Percentiles rank a stretch among this genome's conserved stretches.
phyloP scores from a whole-genome alignment of 2,113 vertebrate species.

The Turdus rufiventris region DNA sequence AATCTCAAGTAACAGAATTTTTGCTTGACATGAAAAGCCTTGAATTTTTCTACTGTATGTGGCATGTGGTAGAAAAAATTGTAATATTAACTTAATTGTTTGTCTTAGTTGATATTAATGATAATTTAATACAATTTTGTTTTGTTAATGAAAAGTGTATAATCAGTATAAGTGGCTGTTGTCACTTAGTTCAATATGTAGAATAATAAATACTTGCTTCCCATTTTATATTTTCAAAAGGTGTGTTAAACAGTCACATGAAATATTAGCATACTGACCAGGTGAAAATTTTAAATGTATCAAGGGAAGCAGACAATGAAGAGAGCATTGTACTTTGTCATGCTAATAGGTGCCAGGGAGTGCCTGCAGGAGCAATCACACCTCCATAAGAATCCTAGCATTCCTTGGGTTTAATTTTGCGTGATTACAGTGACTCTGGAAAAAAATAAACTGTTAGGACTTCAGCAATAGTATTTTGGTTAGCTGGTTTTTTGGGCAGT shows the following conservation, averaged over 20 bases:
- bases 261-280: not conserved
- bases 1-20: conserved; percentile 19
- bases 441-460: not conserved
- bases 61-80: not conserved
- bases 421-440: not conserved
- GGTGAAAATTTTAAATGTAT: not conserved
- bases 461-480: not conserved
- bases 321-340: not conserved
- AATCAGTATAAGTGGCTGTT: not conserved
- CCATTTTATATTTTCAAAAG: not conserved
- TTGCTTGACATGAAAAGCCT: not conserved
- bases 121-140: not conserved
- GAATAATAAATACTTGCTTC: conserved; percentile 8
- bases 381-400: not conserved
- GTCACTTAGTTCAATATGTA: not conserved
- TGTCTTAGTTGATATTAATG: not conserved
- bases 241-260: not conserved
- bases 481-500: not conserved
- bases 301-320: not conserved
- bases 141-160: not conserved
- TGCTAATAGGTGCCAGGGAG: conserved; percentile 7
- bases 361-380: not conserved
- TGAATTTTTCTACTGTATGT: not conserved
- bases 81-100: not conserved
- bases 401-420: not conserved